Conservation (phyloP, 2,797 vertebrate species). For the Stomatorhinus walkeri region DNA sequence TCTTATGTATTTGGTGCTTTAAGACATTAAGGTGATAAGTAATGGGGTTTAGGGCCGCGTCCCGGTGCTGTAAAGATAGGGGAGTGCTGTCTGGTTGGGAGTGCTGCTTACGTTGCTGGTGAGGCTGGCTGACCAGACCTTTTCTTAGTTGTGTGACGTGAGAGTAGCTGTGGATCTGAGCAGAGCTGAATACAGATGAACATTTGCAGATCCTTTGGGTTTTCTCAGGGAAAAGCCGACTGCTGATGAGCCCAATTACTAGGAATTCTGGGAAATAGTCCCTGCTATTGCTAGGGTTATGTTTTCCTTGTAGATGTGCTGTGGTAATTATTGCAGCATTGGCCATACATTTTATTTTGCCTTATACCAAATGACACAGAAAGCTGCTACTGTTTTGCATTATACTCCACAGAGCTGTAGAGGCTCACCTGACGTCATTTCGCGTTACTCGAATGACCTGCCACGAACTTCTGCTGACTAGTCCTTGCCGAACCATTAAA, state of each 20-base stretch:
- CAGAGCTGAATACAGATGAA: neutral
- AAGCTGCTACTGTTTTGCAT: neutral
- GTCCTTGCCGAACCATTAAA: neutral
- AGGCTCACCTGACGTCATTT: neutral
- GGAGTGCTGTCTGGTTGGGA: neutral
- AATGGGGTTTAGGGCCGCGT: neutral
- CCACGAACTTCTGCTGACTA: neutral
- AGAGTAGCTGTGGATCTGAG: neutral
- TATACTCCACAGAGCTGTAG: neutral
- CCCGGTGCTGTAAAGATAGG: neutral
- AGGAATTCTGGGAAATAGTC: slow-evolving; percentile 16
- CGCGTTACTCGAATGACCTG: neutral
- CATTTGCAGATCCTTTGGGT: slow-evolving; percentile 16
- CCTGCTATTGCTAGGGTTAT: neutral
- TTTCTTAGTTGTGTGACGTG: neutral
- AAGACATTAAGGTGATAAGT: neutral
- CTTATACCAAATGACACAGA: neutral
- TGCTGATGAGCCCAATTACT: slow-evolving; percentile 39
- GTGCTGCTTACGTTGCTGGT: neutral
- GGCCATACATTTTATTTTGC: neutral
- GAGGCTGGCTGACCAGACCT: neutral
- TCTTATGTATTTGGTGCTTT: neutral
- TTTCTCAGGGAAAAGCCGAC: slow-evolving; percentile 29
- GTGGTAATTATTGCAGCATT: neutral
- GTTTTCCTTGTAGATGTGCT: neutral